phyloP scores from a whole-genome alignment of 1,140 invertebrate genomes.

The Frieseomelitta varia region DNA sequence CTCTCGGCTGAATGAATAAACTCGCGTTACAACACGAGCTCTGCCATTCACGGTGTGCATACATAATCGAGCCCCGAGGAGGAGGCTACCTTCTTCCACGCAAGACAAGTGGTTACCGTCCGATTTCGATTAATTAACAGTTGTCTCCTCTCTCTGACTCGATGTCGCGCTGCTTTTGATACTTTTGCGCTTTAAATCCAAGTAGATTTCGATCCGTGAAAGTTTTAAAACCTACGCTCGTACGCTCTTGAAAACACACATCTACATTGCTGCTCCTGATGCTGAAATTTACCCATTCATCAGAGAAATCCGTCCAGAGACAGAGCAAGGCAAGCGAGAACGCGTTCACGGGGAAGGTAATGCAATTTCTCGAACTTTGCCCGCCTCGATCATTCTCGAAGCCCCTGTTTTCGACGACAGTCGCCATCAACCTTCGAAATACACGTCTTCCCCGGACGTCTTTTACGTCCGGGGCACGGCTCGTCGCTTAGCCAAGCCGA shows the following conservation, averaged over 20 bases:
- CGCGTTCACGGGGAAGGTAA: not conserved
- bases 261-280: too few relatives aligned
- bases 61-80: conserved; percentile 22
- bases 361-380: not conserved
- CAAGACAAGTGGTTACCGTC: not conserved
- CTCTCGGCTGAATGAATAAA: conserved; percentile 38
- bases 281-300: too few relatives aligned
- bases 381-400: not conserved
- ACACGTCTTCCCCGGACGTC: not conserved
- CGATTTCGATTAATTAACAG: not conserved
- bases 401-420: conserved; percentile 6
- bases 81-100: not conserved
- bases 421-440: not conserved
- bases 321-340: not conserved
- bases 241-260: too few relatives aligned
- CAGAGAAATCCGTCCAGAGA: not conserved
- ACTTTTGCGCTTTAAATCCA: too few relatives aligned
- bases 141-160: not conserved
- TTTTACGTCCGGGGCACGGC: not conserved
- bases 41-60: conserved; percentile 35
- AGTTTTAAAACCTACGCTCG: too few relatives aligned
- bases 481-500: conserved; percentile 44
- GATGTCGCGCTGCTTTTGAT: not conserved
- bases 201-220: too few relatives aligned
- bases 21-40: conserved; percentile 15